Evolutionary conservation across 2,113 vertebrate genomes (phyloP), one percentile per base, ranked within the genome.

Genomic region (Chlorodrepanis virens): DNA sequence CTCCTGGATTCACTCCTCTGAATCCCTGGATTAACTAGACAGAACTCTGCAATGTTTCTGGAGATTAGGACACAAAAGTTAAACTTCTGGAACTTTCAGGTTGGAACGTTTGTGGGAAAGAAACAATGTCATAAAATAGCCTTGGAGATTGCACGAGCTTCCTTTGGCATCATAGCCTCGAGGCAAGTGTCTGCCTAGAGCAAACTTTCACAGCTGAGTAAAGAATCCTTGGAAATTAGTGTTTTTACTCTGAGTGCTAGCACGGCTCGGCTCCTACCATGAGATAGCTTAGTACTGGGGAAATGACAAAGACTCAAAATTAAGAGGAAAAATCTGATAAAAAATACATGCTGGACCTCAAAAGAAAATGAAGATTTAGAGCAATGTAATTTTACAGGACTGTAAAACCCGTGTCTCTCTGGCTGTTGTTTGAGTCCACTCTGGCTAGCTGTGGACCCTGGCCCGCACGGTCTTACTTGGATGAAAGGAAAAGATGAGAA

Each of bases 321-420:
- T 83, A 90, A 74, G 60, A 87, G 40, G 56, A 75, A 93, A 87
- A 96, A 77, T 63, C 42, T 80, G 59, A 71, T 94, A 20, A 96
- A 97, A 96, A 94, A 89, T 68, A 40, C 28, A 92, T 61, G 31
- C 22, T 54, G 31, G 9, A 84, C 2, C 29, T 74, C 50, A 78
- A 85, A 88, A 80, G 12, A 35, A 72, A 91, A 53, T 22, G 7
- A 82, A 88, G 10, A 3, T 24, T 79, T 21, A 90, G 61, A 77
- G 14, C 12, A 72, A 86, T 20, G 28, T 25, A 63, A 75, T n/a
- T 82, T 89, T 56, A 87, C 39, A 71, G 82, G 77, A 69, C 16
- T 33, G 25, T 42, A 42, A 40, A 42, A 42, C 40, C 40, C 14
- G 40, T 42, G 40, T 42, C 40, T 42, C 40, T 42, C 40, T 6